These are phyloP conservation scores for Epinephelus moara DNA, from an alignment of 2,113 vertebrate species.

Conservation along the genomic window DNA sequence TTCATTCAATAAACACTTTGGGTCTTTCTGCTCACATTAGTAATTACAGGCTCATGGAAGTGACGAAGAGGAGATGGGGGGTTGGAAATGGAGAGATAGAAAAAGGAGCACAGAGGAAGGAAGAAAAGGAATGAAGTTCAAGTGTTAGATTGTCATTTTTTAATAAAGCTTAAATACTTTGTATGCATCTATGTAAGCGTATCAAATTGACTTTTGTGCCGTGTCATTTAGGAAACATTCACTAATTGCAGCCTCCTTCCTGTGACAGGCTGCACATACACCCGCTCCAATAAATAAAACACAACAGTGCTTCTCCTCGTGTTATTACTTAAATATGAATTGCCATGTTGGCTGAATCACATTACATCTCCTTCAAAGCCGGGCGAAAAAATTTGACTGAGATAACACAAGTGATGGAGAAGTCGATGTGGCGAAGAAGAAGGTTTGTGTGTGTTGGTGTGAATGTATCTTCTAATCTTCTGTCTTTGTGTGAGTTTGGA, in stretches of 20 bases:
- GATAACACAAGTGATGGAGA: neutral
- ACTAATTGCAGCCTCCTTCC: constrained; percentile 4
- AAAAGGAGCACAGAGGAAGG: neutral
- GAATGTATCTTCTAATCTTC: no score
- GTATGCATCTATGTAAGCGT: neutral
- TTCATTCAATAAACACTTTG: constrained; percentile 36
- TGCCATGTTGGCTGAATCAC: constrained; percentile 18
- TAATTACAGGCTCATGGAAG: neutral
- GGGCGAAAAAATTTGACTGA: neutral
- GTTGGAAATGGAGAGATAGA: neutral
- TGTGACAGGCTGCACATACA: constrained; percentile 19
- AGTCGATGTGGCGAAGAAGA: neutral
- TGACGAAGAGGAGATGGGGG: neutral
- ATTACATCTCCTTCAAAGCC: neutral
- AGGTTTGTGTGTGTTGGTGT: neutral
- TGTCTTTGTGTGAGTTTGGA: neutral
- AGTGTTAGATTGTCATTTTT: neutral
- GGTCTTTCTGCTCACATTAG: constrained; percentile 16
- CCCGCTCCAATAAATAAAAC: neutral
- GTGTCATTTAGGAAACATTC: constrained; percentile 26
- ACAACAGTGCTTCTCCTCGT: constrained; percentile 4
- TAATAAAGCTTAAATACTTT: neutral
- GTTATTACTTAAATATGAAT: constrained; percentile 24
- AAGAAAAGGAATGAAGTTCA: neutral
- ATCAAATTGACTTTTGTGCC: constrained; percentile 3